Conservation (phyloP, 2,888 invertebrate species). For the Andrena camellia region DNA sequence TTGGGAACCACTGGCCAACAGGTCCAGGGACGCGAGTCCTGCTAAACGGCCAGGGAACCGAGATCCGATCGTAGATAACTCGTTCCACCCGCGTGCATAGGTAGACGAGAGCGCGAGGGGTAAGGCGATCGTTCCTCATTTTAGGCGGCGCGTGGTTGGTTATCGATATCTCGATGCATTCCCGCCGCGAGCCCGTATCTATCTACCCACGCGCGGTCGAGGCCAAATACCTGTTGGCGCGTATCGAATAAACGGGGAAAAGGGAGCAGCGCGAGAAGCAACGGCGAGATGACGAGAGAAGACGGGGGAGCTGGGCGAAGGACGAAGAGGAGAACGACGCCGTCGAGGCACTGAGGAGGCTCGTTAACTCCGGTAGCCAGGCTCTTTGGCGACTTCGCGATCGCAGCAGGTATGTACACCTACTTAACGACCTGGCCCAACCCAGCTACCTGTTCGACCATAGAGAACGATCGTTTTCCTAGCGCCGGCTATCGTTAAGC, state of each 20-base stretch:
- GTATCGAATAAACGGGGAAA: slow-evolving; percentile 20
- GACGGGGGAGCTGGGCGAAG: slow-evolving; percentile 28
- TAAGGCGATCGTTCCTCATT: slow-evolving; percentile 64
- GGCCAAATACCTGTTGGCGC: slow-evolving; percentile 45
- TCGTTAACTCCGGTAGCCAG: slow-evolving; percentile 75
- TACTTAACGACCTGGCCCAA: slow-evolving; percentile 73
- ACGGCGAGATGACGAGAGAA: slow-evolving; percentile 40
- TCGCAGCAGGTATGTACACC: slow-evolving; percentile 74
- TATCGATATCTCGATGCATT: slow-evolving; percentile 67
- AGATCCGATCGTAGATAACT: slow-evolving; percentile 77
- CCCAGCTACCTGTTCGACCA: slow-evolving; percentile 75
- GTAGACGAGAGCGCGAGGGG: slow-evolving; percentile 56
- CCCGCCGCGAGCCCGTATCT: slow-evolving; percentile 24
- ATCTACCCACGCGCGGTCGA: slow-evolving; percentile 56
- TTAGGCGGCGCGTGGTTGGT: slow-evolving; percentile 69
- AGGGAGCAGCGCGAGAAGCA: slow-evolving; percentile 23
- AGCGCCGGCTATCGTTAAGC: slow-evolving; percentile 70
- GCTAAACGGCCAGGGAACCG: slow-evolving; percentile 57
- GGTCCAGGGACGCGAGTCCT: slow-evolving; percentile 38
- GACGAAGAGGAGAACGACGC: slow-evolving; percentile 43
- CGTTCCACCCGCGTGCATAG: slow-evolving; percentile 41
- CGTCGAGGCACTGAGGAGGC: slow-evolving; percentile 43
- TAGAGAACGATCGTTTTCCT: slow-evolving; percentile 75
- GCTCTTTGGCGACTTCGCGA: slow-evolving; percentile 73
- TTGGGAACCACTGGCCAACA: slow-evolving; percentile 66